Conservation (phyloP, 2,797 vertebrate species). For the Mus minutoides region DNA sequence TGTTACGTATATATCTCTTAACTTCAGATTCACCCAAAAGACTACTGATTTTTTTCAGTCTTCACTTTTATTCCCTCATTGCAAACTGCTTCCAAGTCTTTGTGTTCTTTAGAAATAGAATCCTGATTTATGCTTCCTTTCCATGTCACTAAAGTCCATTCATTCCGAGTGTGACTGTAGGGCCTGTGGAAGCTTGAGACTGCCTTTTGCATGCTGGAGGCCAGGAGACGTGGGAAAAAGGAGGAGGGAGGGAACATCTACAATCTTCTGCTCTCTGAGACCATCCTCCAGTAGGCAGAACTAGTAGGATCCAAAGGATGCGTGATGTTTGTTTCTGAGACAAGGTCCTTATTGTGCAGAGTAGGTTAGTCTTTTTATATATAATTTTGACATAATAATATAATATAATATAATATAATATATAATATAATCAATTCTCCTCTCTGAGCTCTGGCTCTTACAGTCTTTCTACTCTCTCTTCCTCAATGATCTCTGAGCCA, state of each 20-base stretch:
- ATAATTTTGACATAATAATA: not conserved
- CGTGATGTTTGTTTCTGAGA: not conserved
- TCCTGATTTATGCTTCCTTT: not conserved
- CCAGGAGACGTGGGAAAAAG: no score
- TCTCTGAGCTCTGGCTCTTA: not conserved
- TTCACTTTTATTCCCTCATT: not conserved
- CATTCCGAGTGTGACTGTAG: not conserved
- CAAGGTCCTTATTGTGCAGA: not conserved
- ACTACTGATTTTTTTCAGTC: not conserved
- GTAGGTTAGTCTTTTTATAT: not conserved
- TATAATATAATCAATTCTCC: not conserved
- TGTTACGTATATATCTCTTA: not conserved
- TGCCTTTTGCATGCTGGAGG: not conserved
- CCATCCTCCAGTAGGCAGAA: not conserved
- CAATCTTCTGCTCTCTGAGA: not conserved
- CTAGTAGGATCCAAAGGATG: not conserved
- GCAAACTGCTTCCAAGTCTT: not conserved
- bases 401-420: no score
- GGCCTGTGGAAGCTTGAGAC: not conserved
- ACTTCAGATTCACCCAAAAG: not conserved
- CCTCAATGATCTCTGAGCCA: no score
- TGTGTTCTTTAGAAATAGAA: not conserved
- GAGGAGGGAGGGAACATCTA: not conserved
- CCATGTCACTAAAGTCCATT: not conserved
- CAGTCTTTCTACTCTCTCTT: not conserved